Conservation (phyloP, 2,888 invertebrate species). For the Eilema depressum region DNA sequence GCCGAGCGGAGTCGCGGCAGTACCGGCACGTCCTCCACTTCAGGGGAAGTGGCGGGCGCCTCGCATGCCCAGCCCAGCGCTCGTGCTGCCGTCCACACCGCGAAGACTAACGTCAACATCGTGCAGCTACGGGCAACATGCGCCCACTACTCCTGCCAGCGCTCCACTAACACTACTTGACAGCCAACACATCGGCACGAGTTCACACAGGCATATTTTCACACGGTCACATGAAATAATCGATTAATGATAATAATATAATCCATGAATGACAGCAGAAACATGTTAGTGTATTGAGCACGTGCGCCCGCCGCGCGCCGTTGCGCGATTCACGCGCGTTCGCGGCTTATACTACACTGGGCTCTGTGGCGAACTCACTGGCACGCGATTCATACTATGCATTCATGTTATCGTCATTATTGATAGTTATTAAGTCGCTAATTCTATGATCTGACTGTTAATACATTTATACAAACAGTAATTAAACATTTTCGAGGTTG, state of each 20-base stretch:
- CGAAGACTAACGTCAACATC: slow-evolving; percentile 89
- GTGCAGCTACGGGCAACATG: slow-evolving; percentile 65
- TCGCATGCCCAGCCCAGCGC: slow-evolving; percentile 84
- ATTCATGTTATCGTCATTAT: slow-evolving; percentile 78
- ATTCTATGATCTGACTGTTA: slow-evolving; percentile 57
- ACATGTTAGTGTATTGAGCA: slow-evolving; percentile 61
- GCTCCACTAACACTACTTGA: slow-evolving; percentile 64
- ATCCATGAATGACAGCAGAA: slow-evolving; percentile 39
- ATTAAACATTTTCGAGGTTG: slow-evolving; percentile 49
- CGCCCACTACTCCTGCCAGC: slow-evolving; percentile 70
- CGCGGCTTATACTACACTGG: slow-evolving; percentile 75
- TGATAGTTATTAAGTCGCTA: slow-evolving; percentile 67
- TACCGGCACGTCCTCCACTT: slow-evolving; percentile 76
- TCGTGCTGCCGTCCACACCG: slow-evolving; percentile 89
- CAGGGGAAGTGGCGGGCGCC: slow-evolving; percentile 66
- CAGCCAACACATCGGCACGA: slow-evolving; percentile 68
- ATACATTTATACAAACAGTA: slow-evolving; percentile 52
- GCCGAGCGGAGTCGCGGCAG: slow-evolving; percentile 82
- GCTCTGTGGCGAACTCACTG: slow-evolving; percentile 62
- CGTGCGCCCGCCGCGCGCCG: slow-evolving; percentile 61
- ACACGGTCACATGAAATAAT: slow-evolving; percentile 55
- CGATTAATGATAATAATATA: slow-evolving; percentile 51
- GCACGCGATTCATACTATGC: slow-evolving; percentile 68
- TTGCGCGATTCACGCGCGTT: slow-evolving; percentile 73
- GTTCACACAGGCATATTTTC: slow-evolving; percentile 58